Base-by-base conservation (phyloP, 35 echinoderm and acorn worm genomes). In the Nesometra sesokonis region DNA sequence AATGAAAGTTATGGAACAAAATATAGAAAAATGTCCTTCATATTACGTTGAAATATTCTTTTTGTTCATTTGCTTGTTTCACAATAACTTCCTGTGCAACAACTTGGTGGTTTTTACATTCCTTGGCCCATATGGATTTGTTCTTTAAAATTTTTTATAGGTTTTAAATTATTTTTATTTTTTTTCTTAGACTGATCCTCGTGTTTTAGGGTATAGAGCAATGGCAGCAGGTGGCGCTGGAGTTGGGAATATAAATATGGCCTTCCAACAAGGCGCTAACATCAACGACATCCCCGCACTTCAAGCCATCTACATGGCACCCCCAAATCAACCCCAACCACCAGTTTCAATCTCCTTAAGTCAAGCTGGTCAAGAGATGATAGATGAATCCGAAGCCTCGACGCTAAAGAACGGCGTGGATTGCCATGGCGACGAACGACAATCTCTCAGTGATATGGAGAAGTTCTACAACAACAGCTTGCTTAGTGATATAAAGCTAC, bases 401-500 rank as follows among this genome's bases (percentile, higher is more conserved):
- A 21, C 85, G 3, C 84, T 85, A 82, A 77, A 46, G 32, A 78
- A 43, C 34, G 92, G 92, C 21, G 89, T 92, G 37, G 90, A 99
- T 77, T 99, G 92, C 80, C 92, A 84, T 82, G 92, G 96, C 43
- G 90, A 99, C 46, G 92, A 99, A 82, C 67, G 96, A 15, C 87
- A 89, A 36, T 82, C 93, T 29, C 86, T 99, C 34, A 46, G 46
- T 11, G 96, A 99, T 39, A 82, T 94, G 92, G 88, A 90, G 13
- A 87, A 90, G 30, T 99, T 94, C 82, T 99, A 84, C 82, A 99
- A 99, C 90, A 99, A 92, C 80, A 80, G 83, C 11, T 80, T 94
- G 77, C 88, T 99, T 87, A 99, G 92, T 88, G 96, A 99, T 43
- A 99, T 99, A 36, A 94, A 92, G 35, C 90, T 99, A 31, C 89